phyloP scores from a whole-genome alignment of 2,888 invertebrate species.

The Xylota sylvarum region DNA sequence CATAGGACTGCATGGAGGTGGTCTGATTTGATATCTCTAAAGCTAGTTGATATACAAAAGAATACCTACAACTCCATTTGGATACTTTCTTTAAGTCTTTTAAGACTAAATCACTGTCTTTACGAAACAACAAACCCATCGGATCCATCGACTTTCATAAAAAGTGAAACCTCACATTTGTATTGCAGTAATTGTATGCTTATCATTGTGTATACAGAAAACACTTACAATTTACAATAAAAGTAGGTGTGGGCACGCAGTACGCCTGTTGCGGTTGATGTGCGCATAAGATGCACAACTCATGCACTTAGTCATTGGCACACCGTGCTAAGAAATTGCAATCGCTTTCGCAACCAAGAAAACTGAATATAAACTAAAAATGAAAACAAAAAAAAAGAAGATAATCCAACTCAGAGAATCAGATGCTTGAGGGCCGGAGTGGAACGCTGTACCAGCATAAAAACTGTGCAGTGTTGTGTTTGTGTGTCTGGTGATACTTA shows the following conservation, averaged over 20 bases:
- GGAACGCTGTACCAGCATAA: conserved; percentile 9
- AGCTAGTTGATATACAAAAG: too few relatives aligned
- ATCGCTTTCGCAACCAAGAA: conserved; percentile 29
- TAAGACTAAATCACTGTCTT: too few relatives aligned
- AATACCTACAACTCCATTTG: too few relatives aligned
- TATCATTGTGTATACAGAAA: background rate
- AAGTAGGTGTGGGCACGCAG: conserved; percentile 17
- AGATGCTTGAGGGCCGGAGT: conserved; percentile 1
- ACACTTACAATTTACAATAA: conserved; percentile 27
- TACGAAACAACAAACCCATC: conserved; percentile 2
- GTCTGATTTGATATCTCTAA: too few relatives aligned
- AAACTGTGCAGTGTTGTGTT: background rate
- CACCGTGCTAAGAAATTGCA: conserved; percentile 41
- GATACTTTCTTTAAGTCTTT: too few relatives aligned
- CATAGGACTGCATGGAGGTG: too few relatives aligned
- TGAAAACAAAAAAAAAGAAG: conserved; percentile 10
- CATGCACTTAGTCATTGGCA: conserved; percentile 41
- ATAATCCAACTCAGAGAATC: conserved; percentile 10
- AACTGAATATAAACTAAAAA: conserved; percentile 30
- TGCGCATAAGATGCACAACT: conserved; percentile 26
- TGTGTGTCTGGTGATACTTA: conserved; percentile 48
- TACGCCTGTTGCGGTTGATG: conserved; percentile 48
- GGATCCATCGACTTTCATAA: conserved; percentile 20
- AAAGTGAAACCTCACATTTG: conserved; percentile 64
- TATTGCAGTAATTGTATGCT: conserved; percentile 20